A percentile compares a stretch with the other conserved stretches of the same genome.
Evolutionary conservation across 2,797 vertebrate species (phyloP).

Genomic region (Spinibarbus caldwelli): DNA sequence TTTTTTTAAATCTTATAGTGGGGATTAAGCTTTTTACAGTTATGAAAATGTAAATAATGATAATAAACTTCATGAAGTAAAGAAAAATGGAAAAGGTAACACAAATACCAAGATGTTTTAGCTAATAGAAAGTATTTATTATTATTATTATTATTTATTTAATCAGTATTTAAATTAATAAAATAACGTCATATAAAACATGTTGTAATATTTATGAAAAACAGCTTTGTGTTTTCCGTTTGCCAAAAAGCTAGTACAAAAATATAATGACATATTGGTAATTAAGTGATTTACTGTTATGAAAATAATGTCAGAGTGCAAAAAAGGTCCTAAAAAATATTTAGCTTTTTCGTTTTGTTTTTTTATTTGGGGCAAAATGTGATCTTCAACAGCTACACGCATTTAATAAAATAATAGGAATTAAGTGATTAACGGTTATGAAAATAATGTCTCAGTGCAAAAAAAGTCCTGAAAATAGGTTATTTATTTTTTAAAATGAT

Average conservation of each 20-base stretch:
- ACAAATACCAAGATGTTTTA: too few species aligned
- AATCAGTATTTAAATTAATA: neutral
- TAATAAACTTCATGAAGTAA: neutral
- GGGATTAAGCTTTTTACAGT: too few species aligned
- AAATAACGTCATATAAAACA: too few species aligned
- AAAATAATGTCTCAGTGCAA: neutral
- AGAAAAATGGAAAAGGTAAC: neutral
- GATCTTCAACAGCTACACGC: neutral
- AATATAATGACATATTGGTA: neutral
- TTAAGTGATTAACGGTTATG: too few species aligned
- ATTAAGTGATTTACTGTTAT: neutral
- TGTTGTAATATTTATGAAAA: too few species aligned
- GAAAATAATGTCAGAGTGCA: neutral
- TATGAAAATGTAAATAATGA: neutral
- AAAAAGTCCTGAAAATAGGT: neutral
- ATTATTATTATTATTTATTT: too few species aligned
- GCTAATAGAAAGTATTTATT: neutral
- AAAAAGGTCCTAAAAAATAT: neutral
- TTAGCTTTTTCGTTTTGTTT: too few species aligned
- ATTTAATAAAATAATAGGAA: too few species aligned
- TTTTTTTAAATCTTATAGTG: too few species aligned
- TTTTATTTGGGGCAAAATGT: too few species aligned
- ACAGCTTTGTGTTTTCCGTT: neutral
- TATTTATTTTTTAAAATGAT: neutral
- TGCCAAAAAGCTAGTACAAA: neutral